These are phyloP conservation scores for Sarcophaga caerulescens DNA, from an alignment of 2,888 invertebrate species.

Conservation along the genomic window DNA sequence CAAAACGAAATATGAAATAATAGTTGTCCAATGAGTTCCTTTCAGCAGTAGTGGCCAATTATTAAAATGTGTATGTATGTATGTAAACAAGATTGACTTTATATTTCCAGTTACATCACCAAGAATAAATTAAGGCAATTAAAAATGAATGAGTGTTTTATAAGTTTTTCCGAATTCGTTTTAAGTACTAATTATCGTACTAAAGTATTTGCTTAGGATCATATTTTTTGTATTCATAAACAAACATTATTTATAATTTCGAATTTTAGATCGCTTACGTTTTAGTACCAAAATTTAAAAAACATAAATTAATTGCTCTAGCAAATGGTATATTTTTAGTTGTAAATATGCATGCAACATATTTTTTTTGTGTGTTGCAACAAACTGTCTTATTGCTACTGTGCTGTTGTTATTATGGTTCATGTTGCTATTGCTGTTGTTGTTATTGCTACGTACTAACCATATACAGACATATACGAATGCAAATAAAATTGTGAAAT, in stretches of 20 bases:
- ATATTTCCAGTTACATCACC: background rate
- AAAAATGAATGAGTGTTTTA: too few species aligned
- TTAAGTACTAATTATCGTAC: too few species aligned
- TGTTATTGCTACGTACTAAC: constrained; percentile 21
- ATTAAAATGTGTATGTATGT: too few species aligned
- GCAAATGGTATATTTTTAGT: constrained; percentile 31
- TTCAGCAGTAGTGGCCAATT: too few species aligned
- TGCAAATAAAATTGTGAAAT: constrained; percentile 72
- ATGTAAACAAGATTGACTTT: too few species aligned
- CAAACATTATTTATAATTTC: too few species aligned
- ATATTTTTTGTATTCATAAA: background rate
- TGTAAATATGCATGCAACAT: constrained; percentile 38
- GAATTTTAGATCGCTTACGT: too few species aligned
- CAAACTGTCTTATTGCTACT: constrained; percentile 22
- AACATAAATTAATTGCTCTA: background rate
- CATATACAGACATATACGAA: constrained; percentile 52
- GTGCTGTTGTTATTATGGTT: constrained; percentile 4
- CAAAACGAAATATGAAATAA: too few species aligned
- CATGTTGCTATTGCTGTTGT: too few species aligned
- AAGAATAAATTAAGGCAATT: background rate
- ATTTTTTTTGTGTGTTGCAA: constrained; percentile 28
- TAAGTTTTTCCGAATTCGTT: background rate
- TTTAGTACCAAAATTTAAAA: too few species aligned
- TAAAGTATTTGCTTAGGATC: background rate
- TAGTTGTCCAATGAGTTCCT: too few species aligned